Evolutionary conservation across 2,888 invertebrate species (phyloP).

Genomic region (Dioctria rufipes): DNA sequence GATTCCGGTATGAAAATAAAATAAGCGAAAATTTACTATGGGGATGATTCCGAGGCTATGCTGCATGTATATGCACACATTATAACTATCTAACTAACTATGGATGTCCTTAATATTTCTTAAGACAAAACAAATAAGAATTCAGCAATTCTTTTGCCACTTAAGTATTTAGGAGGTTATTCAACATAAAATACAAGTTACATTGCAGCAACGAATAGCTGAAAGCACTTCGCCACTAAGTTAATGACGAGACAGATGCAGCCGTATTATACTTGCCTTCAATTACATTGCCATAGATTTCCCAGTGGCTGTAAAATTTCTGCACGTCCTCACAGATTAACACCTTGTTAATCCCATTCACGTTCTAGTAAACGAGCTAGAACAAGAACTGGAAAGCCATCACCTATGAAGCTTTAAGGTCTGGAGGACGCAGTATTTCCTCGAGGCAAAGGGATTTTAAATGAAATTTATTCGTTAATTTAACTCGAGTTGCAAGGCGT

Average conservation of each 20-base stretch:
- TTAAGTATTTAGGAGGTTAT: too few species aligned
- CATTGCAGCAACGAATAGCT: too few species aligned
- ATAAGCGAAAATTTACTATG: too few species aligned
- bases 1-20: too few species aligned
- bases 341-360: slow-evolving; percentile 35
- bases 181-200: too few species aligned
- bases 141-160: too few species aligned
- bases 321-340: slow-evolving; percentile 20
- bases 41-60: too few species aligned
- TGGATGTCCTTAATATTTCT: too few species aligned
- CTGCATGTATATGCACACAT: too few species aligned
- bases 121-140: too few species aligned
- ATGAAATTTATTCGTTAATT: slow-evolving; percentile 48
- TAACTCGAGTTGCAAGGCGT: slow-evolving; percentile 24
- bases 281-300: slow-evolving; percentile 23
- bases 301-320: slow-evolving; percentile 33
- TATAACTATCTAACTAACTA: too few species aligned
- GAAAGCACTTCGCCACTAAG: background rate
- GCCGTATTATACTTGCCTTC: slow-evolving; percentile 10
- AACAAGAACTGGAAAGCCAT: background rate
- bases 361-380: background rate
- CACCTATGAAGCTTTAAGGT: background rate
- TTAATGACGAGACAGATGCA: background rate
- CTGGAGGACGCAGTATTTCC: background rate
- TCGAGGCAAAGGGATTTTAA: background rate